Evolutionary conservation across 2,888 invertebrate genomes (phyloP), one percentile per base, ranked within the genome.

Genomic region (Ctenicera cuprea): DNA sequence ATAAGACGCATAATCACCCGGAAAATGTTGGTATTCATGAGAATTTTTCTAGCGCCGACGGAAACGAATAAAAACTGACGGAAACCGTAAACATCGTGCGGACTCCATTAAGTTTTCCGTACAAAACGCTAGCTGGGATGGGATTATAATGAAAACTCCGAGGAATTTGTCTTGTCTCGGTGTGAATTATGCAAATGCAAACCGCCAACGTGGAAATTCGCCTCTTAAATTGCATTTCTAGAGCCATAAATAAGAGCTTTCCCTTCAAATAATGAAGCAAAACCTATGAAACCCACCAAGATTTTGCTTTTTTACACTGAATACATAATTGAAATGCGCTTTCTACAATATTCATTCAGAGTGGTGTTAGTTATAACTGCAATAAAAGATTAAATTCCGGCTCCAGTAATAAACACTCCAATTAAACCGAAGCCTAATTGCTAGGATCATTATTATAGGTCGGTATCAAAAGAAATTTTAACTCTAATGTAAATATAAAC

Each of bases 151-250:
- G 85, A 84, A 83, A 84, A 85, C 85, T 84, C 84, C 81, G 80
- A 83, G 72, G 83, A 85, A 84, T 85, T 85, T 84, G 85, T 85
- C 85, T 85, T 85, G 85, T 84, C 84, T 84, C 83, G 82, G 82
- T 82, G 84, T 84, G 83, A 85, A 85, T 85, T 85, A 85, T 85
- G 85, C 84, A 85, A 85, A 85, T 85, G 82, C 82, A 81, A 80
- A 80, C 82, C 83, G 83, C 84, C 82, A 83, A 83, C 83, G 84
- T 83, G 84, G 83, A 84, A 84, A 82, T 82, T 82, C 83, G 84
- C 82, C 80, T 80, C 82, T 84, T 82, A 84, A 85, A 85, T 85
- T 84, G 84, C 84, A 85, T 84, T 84, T 84, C 82, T 82, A 78
- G 80, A 75, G 80, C 81, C 79, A 83, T 84, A 84, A 84, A 84